These are phyloP conservation scores for Telmatochromis brachygnathus DNA, from an alignment of 2,113 vertebrate genomes.

Conservation along the genomic window DNA sequence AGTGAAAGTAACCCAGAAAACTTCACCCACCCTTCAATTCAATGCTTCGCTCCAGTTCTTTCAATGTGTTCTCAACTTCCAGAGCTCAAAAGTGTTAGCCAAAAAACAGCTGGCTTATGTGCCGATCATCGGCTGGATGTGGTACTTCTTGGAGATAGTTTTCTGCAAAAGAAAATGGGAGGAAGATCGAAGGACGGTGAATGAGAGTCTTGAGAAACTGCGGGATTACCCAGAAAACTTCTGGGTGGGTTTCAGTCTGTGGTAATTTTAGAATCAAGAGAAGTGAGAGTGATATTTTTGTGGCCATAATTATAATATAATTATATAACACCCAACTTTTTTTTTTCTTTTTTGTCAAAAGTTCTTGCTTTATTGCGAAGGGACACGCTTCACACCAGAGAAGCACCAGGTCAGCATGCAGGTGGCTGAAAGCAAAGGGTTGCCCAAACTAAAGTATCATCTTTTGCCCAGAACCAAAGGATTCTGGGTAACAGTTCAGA, in stretches of 20 bases:
- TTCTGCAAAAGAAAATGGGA: constrained; percentile 97
- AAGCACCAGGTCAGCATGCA: constrained; percentile 95
- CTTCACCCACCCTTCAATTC: no score
- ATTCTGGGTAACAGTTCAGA: constrained; percentile 87
- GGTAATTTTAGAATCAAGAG: background rate
- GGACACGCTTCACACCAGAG: constrained; percentile 90
- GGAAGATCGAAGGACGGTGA: constrained; percentile 82
- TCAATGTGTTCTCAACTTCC: background rate
- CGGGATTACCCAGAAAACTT: constrained; percentile 88
- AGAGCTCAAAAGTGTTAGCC: constrained; percentile 94
- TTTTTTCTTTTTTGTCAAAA: constrained; percentile 25
- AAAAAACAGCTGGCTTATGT: constrained; percentile 92
- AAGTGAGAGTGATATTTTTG: background rate
- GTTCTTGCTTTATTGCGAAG: constrained; percentile 95
- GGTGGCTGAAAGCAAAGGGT: constrained; percentile 89
- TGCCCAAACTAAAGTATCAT: constrained; percentile 91
- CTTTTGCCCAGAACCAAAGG: constrained; percentile 93
- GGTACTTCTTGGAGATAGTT: constrained; percentile 96
- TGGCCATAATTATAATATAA: background rate
- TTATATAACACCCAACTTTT: background rate
- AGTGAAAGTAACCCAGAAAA: constrained; percentile 33
- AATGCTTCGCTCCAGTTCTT: background rate
- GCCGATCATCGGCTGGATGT: constrained; percentile 97
- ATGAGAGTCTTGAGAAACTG: constrained; percentile 79
- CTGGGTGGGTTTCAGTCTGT: constrained; percentile 70